Evolutionary conservation across 2,888 invertebrate genomes (phyloP).

Genomic region (Lomographa bimaculata): DNA sequence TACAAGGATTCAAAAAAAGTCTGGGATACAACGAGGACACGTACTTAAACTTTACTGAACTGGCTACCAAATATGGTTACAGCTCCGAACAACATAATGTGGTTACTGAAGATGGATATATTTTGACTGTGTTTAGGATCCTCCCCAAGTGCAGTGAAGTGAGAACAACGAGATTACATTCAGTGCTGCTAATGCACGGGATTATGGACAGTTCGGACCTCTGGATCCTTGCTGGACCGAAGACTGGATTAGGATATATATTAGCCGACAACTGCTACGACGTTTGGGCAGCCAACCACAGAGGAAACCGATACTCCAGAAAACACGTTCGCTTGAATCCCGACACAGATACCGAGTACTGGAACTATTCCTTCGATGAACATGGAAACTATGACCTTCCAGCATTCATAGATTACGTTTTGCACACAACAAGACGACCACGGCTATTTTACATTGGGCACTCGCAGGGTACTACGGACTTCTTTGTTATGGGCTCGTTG

Average conservation of each 20-base stretch:
- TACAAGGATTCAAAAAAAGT: conserved; percentile 51
- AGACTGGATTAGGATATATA: conserved; percentile 51
- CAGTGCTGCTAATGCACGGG: conserved; percentile 61
- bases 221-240: conserved; percentile 55
- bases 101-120: conserved; percentile 62
- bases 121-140: conserved; percentile 56
- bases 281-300: conserved; percentile 64
- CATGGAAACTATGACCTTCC: conserved; percentile 88
- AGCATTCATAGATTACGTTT: conserved; percentile 76
- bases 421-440: conserved; percentile 68
- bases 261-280: conserved; percentile 83
- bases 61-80: conserved; percentile 56
- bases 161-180: conserved; percentile 33
- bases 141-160: conserved; percentile 46
- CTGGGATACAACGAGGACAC: conserved; percentile 64
- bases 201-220: conserved; percentile 55
- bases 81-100: conserved; percentile 51
- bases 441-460: conserved; percentile 87
- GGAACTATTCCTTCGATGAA: conserved; percentile 87
- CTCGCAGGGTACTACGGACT: conserved; percentile 86
- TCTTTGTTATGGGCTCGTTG: conserved; percentile 80
- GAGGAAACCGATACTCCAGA: conserved; percentile 86
- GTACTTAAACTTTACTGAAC: conserved; percentile 62
- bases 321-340: conserved; percentile 75
- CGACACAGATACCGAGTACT: conserved; percentile 63